Base-by-base conservation (phyloP, 2,797 vertebrate genomes). In the Sebastes diploproa region DNA sequence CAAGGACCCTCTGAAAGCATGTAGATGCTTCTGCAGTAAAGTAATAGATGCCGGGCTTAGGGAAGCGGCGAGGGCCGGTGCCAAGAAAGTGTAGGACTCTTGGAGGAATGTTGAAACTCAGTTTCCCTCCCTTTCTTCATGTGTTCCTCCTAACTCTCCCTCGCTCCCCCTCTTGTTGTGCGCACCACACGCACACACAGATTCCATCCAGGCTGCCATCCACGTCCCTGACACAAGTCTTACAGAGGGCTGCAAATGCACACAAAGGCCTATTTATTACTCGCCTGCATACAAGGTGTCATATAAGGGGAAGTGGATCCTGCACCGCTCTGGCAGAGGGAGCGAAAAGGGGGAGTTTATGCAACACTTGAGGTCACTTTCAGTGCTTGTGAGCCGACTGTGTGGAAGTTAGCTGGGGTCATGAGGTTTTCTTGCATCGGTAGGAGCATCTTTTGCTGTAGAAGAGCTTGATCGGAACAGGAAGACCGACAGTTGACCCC, bases 241-340 rank as follows among this genome's bases (percentile, higher is more conserved):
- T 79, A 76, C 74, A 82, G 56, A 27, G 30, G 14, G 50, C 86
- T 50, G 36, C 38, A 50, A 54, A 58, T 56, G 25, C 78, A 77
- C 58, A 91, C 85, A 90, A 92, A 90, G 69, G 78, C 50, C 80
- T 81, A 63, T 87, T 89, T 91, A 87, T 87, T 65, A 36, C 67
- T 13, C 30, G 55, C n/a, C 71, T 84, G 81, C 81, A 84, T 80
- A 62, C 59, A 80, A 89, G 86, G 82, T 91, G 89, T 89, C 85
- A 75, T 72, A 13, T 73, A 83, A 86, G 75, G 27, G 80, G 78
- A 86, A 89, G 77, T 70, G 55, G 23, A 87, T 78, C 59, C 68
- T 56, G 70, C 23, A 7, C 16, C 0, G 12, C 42, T 38, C 64
- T 62, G 64, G 42, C 23, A 60, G 52, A 30, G 22, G 13, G 20